Evolutionary conservation across 2,113 vertebrate genomes (phyloP).

Genomic region (Oreotrochilus melanogaster): DNA sequence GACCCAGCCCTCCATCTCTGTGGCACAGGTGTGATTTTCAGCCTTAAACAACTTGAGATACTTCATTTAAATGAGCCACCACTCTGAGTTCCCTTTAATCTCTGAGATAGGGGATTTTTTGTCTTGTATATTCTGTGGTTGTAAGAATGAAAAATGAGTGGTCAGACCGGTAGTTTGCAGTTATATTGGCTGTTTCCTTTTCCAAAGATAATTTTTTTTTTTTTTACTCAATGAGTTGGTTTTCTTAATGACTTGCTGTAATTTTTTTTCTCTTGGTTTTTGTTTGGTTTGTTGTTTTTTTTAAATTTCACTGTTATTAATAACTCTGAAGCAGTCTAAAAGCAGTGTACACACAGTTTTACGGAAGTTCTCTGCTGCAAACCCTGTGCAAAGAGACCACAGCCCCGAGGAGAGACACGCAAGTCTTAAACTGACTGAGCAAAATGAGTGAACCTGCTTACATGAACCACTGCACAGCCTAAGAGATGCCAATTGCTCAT

Average conservation of each 20-base stretch:
- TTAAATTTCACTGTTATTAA: slow-evolving; percentile 46
- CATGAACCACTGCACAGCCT: not conserved
- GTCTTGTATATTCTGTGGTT: slow-evolving; percentile 6
- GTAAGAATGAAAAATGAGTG: slow-evolving; percentile 70
- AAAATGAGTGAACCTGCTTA: not conserved
- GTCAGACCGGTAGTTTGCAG: slow-evolving; percentile 53
- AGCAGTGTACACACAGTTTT: not conserved
- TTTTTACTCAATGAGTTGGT: slow-evolving; percentile 41
- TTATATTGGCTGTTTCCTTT: slow-evolving; percentile 61
- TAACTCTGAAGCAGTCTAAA: not conserved
- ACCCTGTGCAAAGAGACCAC: not conserved
- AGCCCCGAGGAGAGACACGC: not conserved
- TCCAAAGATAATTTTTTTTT: slow-evolving; percentile 30
- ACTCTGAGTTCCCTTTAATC: slow-evolving; percentile 27
- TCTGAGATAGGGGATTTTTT: slow-evolving; percentile 30
- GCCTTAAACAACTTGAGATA: slow-evolving; percentile 8
- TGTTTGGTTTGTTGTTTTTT: not conserved
- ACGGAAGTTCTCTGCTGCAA: not conserved
- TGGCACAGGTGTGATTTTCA: slow-evolving; percentile 51
- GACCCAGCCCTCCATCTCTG: not conserved
- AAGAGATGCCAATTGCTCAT: not conserved
- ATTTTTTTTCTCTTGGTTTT: not conserved
- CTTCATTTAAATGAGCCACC: slow-evolving; percentile 46
- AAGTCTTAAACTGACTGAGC: not conserved
- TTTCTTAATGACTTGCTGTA: slow-evolving; percentile 58